Evolutionary conservation across 2,888 invertebrate species (phyloP), one percentile per base, ranked within the genome.

Genomic region (Cephonodes hylas): DNA sequence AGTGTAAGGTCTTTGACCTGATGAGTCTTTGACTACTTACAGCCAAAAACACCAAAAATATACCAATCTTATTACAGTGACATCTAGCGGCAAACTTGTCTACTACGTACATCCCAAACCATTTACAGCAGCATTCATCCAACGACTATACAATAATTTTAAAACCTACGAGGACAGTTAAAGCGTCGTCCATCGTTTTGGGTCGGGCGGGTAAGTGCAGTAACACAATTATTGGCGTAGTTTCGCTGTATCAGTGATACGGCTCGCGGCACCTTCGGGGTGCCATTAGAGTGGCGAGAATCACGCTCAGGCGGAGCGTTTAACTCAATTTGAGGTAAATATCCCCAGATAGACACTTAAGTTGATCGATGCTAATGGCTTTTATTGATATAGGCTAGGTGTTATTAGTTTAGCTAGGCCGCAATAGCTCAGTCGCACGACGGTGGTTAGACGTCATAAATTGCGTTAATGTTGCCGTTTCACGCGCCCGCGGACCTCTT

Each of bases 341-440:
- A 81, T 79, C 74, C 71, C 77, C 72, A 76, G 83, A 85, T 83
- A 84, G 83, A 83, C 86, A 86, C 84, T 88, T 85, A 87, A 78
- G 66, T 80, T 88, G 91, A 90, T 89, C 85, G 89, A 89, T 86
- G 84, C 76, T 91, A 90, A 91, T 90, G 79, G 85, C 84, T 81
- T 91, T 91, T 91, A 91, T 91, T 91, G 91, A 91, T 91, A 91
- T 88, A 88, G 82, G 72, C 82, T 83, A 84, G 82, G 78, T 80
- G 80, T 85, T 87, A 88, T 88, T 82, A 85, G 82, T 80, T 79
- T 77, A 81, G 78, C 71, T 58, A 48, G 76, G 73, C 73, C 74
- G 64, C 64, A 64, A 63, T 64, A 64, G 67, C 67, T 73, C 66
- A 75, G 72, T 73, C 71, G 75, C 71, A 53, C 15, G 48, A 48